A percentile compares a stretch with the other conserved stretches of the same genome.
These are phyloP conservation scores for Octodonta nipae DNA, from an alignment of 2,888 invertebrate genomes.

Conservation along the genomic window DNA sequence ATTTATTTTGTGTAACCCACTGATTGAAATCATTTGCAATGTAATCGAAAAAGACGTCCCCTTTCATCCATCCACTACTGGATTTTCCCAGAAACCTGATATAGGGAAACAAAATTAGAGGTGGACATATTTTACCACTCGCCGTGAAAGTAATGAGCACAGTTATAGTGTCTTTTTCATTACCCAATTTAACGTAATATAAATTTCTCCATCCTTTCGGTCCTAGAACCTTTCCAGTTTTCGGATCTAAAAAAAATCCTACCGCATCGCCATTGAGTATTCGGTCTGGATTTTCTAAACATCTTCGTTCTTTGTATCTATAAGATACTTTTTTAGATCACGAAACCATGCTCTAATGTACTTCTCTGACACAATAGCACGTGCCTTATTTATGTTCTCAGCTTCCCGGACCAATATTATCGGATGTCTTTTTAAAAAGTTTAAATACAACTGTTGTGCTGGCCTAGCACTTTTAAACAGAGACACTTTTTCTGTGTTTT, in stretches of 20 bases:
- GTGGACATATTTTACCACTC: no score
- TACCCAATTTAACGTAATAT: conserved; percentile 12
- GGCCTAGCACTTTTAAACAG: conserved; percentile 2
- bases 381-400: conserved; percentile 20
- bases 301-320: conserved; percentile 1
- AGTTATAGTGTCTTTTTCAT: conserved; percentile 2
- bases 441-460: conserved; percentile 5
- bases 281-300: conserved; percentile 14
- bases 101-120: no score
- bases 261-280: conserved; percentile 26
- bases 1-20: no score
- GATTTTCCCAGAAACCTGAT: no score
- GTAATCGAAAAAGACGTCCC: no score
- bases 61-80: no score
- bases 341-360: conserved; percentile 5
- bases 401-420: conserved; percentile 16
- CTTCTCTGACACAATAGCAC: conserved; percentile 18
- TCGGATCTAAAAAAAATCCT: conserved; percentile 22
- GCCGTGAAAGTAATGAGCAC: no score
- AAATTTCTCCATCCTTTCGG: conserved; percentile 14
- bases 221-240: conserved; percentile 12
- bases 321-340: conserved; percentile 4
- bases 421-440: conserved; percentile 12
- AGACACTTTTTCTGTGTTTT: neutral
- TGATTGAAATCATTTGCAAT: no score